Conservation (phyloP, 2,888 invertebrate genomes). For the Himalopsyche kuldschensis region DNA sequence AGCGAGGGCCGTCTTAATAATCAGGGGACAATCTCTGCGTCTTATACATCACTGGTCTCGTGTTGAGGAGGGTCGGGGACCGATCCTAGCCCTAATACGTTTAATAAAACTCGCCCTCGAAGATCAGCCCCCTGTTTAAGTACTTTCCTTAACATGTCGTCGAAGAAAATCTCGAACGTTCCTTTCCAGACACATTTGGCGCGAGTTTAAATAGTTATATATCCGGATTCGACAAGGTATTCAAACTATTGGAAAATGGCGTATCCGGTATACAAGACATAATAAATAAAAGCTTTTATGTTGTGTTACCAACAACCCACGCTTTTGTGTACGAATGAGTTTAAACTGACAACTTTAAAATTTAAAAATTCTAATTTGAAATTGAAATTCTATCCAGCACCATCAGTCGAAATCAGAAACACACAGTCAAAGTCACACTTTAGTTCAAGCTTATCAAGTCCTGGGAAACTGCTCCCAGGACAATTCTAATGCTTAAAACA, state of each 20-base stretch:
- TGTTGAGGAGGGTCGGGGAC: slow-evolving; percentile 37
- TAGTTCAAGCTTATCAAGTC: too few relatives aligned
- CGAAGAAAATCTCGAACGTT: slow-evolving; percentile 16
- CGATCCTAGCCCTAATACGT: slow-evolving; percentile 36
- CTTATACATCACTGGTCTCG: slow-evolving; percentile 29
- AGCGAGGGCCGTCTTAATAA: slow-evolving; percentile 29
- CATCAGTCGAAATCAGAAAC: too few relatives aligned
- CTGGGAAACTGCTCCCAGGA: too few relatives aligned
- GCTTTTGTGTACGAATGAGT: too few relatives aligned
- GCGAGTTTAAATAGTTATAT: background rate
- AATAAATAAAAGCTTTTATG: too few relatives aligned
- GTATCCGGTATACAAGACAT: background rate
- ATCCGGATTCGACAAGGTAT: background rate
- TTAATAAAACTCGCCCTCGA: slow-evolving; percentile 38
- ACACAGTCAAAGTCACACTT: too few relatives aligned
- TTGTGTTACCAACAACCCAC: too few relatives aligned
- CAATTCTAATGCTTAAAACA: too few relatives aligned
- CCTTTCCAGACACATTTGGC: background rate
- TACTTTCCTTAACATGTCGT: slow-evolving; percentile 22
- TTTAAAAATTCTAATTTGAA: too few relatives aligned
- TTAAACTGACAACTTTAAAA: too few relatives aligned
- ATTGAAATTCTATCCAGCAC: too few relatives aligned
- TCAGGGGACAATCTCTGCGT: slow-evolving; percentile 37
- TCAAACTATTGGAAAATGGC: background rate
- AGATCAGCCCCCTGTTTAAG: slow-evolving; percentile 21